Percentiles rank a stretch among this genome's conserved stretches.
Evolutionary conservation across 2,113 vertebrate genomes (phyloP).

Genomic region (Pelusios castaneus): DNA sequence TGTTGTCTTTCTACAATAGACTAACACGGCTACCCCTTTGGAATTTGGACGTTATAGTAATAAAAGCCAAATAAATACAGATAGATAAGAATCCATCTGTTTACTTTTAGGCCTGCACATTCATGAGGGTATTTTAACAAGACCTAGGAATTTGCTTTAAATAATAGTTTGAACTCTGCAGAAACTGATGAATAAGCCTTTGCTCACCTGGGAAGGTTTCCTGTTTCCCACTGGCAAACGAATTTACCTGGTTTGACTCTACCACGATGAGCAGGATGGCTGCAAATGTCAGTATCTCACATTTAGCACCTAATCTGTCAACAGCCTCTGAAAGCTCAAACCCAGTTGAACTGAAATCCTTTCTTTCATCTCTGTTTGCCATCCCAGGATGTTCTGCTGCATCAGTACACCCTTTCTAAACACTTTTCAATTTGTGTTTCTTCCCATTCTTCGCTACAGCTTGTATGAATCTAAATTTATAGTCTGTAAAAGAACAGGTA

Average conservation of each 20-base stretch:
- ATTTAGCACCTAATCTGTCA: rapidly evolving
- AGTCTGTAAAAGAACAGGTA: neutral
- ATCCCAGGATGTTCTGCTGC: neutral
- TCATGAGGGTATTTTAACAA: neutral
- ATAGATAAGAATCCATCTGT: neutral
- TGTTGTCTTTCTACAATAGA: too few relatives aligned
- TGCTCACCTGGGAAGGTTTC: neutral
- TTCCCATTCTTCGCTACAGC: neutral
- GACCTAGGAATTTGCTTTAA: neutral
- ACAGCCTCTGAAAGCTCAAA: neutral
- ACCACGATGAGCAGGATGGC: neutral
- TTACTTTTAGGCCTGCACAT: neutral
- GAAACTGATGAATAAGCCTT: neutral
- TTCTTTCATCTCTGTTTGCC: neutral
- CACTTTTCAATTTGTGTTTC: neutral
- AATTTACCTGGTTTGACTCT: neutral
- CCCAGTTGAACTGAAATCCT: neutral
- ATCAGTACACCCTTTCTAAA: neutral
- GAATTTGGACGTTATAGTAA: neutral
- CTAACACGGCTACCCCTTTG: too few relatives aligned
- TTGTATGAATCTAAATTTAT: neutral
- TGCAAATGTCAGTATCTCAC: neutral
- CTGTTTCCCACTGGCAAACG: neutral
- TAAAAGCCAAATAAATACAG: neutral
- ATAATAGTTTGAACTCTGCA: neutral